Base-by-base conservation (phyloP, 2,888 invertebrate species). In the Anaspis maculata region DNA sequence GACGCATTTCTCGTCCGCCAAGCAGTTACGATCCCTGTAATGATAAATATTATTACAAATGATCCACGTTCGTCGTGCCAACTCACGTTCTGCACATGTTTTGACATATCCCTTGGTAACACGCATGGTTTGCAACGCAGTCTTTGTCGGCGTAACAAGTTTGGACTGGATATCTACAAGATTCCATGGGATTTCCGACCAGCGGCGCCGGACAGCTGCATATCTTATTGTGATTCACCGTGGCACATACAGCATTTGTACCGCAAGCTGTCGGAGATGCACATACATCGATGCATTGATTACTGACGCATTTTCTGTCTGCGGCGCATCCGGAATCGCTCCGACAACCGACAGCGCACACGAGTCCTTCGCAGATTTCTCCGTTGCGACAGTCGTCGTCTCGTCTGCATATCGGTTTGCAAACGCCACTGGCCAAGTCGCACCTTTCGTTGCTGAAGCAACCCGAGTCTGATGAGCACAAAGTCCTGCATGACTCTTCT, bases 331-430 rank as follows among this genome's bases (percentile, higher is more conserved):
- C 83, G 2, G 76, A 72, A 59, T 89, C 77, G 5, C 83, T 77
- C 54, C 89, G 76, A 58, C 92, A 92, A 25, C 92, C 92, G 23
- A 75, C 71, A 6, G 76, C 66, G 57, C 92, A 92, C 35, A 81
- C 74, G 15, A 88, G 69, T 14, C 83, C 82, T 56, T 87, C 79
- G 53, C 91, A 92, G 31, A 91, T 79, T 67, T 91, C 90, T 21
- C 85, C 88, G 47, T 79, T 83, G 30, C 84, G 76, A 51, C 92
- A 92, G 55, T 91, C 90, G 45, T 83, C 82, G 56, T 90, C 89
- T 31, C 79, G 75, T 29, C 86, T 76, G 52, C 90, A 91, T 2
- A 88, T 72, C 1, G 87, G 83, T 46, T 84, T 84, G 56, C 91
- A 91, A 2, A 87, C 76, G 30, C 89, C 87, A 3, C 61, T 49